A percentile compares a stretch with the other conserved stretches of the same genome.
phyloP scores from a whole-genome alignment of 2,888 invertebrate species.

The Eudemis profundana region DNA sequence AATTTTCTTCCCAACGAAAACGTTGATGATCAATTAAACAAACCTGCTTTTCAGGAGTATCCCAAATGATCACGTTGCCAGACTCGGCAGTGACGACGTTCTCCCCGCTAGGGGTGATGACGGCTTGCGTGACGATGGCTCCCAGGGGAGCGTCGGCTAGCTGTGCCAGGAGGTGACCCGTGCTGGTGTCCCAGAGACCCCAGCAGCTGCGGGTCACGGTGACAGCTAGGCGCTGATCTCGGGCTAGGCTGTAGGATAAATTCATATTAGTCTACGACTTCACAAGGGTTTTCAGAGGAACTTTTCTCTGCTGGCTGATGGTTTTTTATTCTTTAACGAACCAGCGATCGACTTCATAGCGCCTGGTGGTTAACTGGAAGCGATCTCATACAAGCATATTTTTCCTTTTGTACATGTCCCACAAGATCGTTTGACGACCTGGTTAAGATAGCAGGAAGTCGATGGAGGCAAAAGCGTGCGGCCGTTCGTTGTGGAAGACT shows the following conservation, averaged over 20 bases:
- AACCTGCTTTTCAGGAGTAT: constrained; percentile 80
- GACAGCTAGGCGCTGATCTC: constrained; percentile 92
- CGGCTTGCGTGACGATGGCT: constrained; percentile 97
- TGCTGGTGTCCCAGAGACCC: constrained; percentile 96
- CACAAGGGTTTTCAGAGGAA: too few relatives aligned
- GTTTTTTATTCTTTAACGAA: too few relatives aligned
- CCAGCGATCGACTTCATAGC: too few relatives aligned
- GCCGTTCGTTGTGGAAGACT: too few relatives aligned
- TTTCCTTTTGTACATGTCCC: too few relatives aligned
- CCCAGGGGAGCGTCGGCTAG: constrained; percentile 96
- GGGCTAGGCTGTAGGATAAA: constrained; percentile 86
- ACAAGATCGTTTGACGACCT: too few relatives aligned
- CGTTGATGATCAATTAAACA: not conserved
- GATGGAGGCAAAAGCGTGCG: too few relatives aligned
- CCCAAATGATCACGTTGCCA: constrained; percentile 96
- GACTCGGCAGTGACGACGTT: constrained; percentile 96
- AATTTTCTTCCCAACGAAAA: too few relatives aligned
- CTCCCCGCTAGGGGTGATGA: constrained; percentile 93
- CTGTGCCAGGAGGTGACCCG: constrained; percentile 93
- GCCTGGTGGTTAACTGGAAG: too few relatives aligned
- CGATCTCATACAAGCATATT: too few relatives aligned
- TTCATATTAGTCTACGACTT: not conserved
- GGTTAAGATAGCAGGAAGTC: too few relatives aligned
- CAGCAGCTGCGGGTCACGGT: constrained; percentile 97
- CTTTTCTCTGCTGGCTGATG: too few relatives aligned